Percentiles rank a stretch among this genome's conserved stretches.
Evolutionary conservation across 2,888 invertebrate genomes (phyloP).

Genomic region (Eustalomyia histrio): DNA sequence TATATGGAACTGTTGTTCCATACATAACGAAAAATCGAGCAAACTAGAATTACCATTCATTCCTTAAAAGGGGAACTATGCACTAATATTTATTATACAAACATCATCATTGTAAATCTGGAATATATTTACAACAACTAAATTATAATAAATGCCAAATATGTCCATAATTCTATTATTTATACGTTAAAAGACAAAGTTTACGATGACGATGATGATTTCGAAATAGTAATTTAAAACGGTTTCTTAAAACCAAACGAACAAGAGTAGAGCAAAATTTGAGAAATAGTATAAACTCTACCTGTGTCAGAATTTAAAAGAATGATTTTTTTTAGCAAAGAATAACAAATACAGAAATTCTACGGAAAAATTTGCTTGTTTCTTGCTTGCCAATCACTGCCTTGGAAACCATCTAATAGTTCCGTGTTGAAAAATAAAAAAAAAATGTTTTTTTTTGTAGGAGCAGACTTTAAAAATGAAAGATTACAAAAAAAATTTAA

Average conservation of each 20-base stretch:
- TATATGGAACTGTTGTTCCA: no score
- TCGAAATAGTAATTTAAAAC: constrained; percentile 47
- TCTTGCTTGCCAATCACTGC: no score
- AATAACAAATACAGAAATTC: neutral
- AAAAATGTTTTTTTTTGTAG: no score
- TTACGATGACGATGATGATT: constrained; percentile 50
- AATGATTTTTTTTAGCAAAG: constrained; percentile 20
- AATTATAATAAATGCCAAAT: constrained; percentile 28
- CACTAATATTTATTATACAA: no score
- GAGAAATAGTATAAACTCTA: constrained; percentile 28
- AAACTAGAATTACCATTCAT: no score
- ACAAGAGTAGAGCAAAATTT: constrained; percentile 15
- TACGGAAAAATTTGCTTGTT: no score
- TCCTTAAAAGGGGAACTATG: no score
- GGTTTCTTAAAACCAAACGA: constrained; percentile 38
- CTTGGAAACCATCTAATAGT: no score
- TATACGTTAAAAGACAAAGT: constrained; percentile 55
- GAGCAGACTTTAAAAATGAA: no score
- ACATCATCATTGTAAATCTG: neutral
- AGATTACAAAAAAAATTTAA: no score
- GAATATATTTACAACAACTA: neutral
- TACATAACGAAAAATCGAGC: no score
- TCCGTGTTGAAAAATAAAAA: no score
- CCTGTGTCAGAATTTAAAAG: constrained; percentile 16
- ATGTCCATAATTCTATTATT: constrained; percentile 19